These are phyloP conservation scores for Palythoa caribaeorum DNA, from an alignment of 92 coral and sea anemone species.

Conservation along the genomic window DNA sequence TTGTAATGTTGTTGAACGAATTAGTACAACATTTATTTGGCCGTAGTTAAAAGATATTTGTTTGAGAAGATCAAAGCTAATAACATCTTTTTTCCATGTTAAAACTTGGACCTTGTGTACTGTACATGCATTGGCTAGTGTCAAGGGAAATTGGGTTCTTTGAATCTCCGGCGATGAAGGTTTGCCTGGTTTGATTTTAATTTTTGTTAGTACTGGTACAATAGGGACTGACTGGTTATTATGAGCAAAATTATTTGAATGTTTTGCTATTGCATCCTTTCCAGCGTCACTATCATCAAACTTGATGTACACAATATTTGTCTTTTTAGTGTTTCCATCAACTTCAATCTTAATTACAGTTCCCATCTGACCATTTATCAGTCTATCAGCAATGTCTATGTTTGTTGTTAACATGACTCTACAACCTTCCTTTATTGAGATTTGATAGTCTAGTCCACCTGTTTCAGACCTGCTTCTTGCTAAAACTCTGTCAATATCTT, in stretches of 20 bases:
- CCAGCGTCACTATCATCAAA: slow-evolving; percentile 14
- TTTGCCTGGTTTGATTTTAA: slow-evolving; percentile 59
- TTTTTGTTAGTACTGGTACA: too few relatives aligned
- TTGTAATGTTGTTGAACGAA: slow-evolving; percentile 57
- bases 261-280: too few relatives aligned
- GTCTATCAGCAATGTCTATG: slow-evolving; percentile 68
- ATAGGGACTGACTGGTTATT: too few relatives aligned
- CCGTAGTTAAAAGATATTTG: slow-evolving; percentile 28
- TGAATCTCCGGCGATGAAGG: slow-evolving; percentile 72
- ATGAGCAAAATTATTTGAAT: too few relatives aligned
- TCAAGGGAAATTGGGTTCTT: slow-evolving; percentile 60
- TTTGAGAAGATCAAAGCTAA: slow-evolving; percentile 58
- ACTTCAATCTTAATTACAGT: slow-evolving; percentile 64
- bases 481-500: slow-evolving; percentile 64
- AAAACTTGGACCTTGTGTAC: slow-evolving; percentile 69
- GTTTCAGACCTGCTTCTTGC: slow-evolving; percentile 75
- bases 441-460: slow-evolving; percentile 65
- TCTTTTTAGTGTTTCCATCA: slow-evolving; percentile 46
- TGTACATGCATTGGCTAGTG: slow-evolving; percentile 56
- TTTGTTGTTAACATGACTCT: slow-evolving; percentile 66
- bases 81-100: slow-evolving; percentile 56
- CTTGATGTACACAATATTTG: slow-evolving; percentile 60
- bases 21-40: slow-evolving; percentile 65
- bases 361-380: slow-evolving; percentile 74
- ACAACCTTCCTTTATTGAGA: slow-evolving; percentile 56